Conservation (phyloP, 2,888 invertebrate genomes). For the Sphecodes monilicornis region DNA sequence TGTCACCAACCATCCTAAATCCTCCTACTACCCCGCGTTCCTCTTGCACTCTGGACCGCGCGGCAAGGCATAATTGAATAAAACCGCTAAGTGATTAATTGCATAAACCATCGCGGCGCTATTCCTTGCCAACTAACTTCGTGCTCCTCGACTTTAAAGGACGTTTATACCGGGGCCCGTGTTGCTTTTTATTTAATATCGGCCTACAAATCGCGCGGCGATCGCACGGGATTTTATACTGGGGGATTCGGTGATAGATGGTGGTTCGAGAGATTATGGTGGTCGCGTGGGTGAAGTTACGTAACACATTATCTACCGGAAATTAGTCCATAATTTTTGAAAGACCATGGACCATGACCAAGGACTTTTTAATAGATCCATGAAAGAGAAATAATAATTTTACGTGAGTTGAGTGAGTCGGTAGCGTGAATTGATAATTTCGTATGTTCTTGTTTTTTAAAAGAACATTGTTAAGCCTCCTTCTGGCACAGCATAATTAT, state of each 20-base stretch:
- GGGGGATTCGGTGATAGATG: neutral
- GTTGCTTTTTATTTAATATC: constrained; percentile 36
- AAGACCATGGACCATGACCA: too few species aligned
- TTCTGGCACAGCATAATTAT: too few species aligned
- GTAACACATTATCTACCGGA: too few species aligned
- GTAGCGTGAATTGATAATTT: too few species aligned
- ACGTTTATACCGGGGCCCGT: constrained; percentile 38
- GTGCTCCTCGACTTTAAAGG: constrained; percentile 62
- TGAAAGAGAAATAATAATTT: too few species aligned
- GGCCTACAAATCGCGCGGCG: neutral
- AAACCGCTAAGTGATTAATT: constrained; percentile 81
- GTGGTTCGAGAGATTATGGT: too few species aligned
- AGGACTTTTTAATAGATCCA: too few species aligned
- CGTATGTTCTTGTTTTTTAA: too few species aligned
- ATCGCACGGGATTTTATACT: neutral
- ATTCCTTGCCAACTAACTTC: constrained; percentile 60
- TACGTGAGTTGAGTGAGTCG: too few species aligned
- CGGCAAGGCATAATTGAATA: constrained; percentile 78
- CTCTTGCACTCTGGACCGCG: constrained; percentile 60
- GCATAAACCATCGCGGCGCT: constrained; percentile 64
- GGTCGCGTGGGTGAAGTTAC: too few species aligned
- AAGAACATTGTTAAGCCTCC: too few species aligned
- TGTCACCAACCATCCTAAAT: constrained; percentile 46
- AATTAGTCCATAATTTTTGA: too few species aligned
- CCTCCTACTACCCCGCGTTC: constrained; percentile 48